Conservation (phyloP, 2,797 vertebrate species). For the Cetoscarus ocellatus region DNA sequence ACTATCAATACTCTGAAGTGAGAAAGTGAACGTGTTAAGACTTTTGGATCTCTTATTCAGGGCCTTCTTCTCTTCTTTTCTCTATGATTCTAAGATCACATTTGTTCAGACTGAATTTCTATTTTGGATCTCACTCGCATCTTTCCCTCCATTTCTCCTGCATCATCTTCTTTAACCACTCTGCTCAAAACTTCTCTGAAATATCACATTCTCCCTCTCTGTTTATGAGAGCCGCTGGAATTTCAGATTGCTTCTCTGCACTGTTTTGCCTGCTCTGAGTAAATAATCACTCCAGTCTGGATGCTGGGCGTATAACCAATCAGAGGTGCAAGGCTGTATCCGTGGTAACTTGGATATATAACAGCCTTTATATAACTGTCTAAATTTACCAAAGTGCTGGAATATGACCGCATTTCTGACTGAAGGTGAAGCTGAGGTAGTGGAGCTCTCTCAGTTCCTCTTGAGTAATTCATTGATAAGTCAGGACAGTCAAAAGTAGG, state of each 20-base stretch:
- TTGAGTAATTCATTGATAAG: constrained; percentile 7
- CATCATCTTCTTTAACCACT: constrained; percentile 14
- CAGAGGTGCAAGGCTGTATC: constrained; percentile 62
- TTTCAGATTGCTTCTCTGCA: constrained; percentile 28
- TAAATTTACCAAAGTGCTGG: constrained; percentile 60
- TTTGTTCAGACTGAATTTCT: constrained; percentile 6
- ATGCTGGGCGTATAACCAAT: constrained; percentile 46
- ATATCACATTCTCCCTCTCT: constrained; percentile 1
- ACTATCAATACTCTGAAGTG: constrained; percentile 41
- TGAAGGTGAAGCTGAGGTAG: constrained; percentile 52
- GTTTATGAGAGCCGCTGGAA: constrained; percentile 19
- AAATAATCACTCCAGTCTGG: constrained; percentile 36
- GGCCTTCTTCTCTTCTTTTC: constrained; percentile 12
- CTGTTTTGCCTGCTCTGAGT: constrained; percentile 24
- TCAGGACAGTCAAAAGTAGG: no score
- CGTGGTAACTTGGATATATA: constrained; percentile 63
- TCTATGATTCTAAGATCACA: constrained; percentile 32
- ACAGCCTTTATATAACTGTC: constrained; percentile 74
- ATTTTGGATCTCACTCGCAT: not conserved
- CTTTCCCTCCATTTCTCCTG: not conserved
- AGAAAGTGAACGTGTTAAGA: constrained; percentile 9
- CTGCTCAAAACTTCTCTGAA: not conserved
- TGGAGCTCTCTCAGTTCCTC: no score
- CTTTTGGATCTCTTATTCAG: constrained; percentile 28
- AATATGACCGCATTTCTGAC: constrained; percentile 50